Evolutionary conservation across 2,888 invertebrate species (phyloP).

Genomic region (Volucella inanis): DNA sequence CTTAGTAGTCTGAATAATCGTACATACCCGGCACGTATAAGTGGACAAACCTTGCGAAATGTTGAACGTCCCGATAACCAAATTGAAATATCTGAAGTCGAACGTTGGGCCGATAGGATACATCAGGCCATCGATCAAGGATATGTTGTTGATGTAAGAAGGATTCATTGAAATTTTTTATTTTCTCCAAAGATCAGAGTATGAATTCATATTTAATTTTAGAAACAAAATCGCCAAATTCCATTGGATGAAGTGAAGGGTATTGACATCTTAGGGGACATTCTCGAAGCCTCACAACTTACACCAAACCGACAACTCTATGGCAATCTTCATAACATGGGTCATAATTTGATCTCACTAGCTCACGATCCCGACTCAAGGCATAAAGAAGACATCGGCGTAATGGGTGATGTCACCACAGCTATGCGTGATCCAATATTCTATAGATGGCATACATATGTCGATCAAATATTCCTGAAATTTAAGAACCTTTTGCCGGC

Average conservation of each 20-base stretch:
- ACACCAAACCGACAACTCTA: slow-evolving; percentile 88
- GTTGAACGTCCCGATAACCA: slow-evolving; percentile 87
- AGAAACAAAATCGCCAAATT: slow-evolving; percentile 78
- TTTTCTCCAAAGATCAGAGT: neutral
- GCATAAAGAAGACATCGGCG: slow-evolving; percentile 88
- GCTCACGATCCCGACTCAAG: slow-evolving; percentile 91
- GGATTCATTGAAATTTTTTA: neutral
- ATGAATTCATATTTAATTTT: neutral
- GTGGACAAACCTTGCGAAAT: slow-evolving; percentile 86
- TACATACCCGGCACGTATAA: slow-evolving; percentile 88
- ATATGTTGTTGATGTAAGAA: slow-evolving; percentile 85
- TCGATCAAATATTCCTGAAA: slow-evolving; percentile 89
- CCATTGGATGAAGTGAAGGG: slow-evolving; percentile 84
- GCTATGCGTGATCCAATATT: slow-evolving; percentile 94
- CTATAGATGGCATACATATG: slow-evolving; percentile 92
- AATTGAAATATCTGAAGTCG: slow-evolving; percentile 85
- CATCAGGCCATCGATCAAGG: slow-evolving; percentile 90
- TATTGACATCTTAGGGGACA: slow-evolving; percentile 91
- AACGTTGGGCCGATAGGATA: slow-evolving; percentile 89
- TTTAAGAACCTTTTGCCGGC: slow-evolving; percentile 86
- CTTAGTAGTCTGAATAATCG: slow-evolving; percentile 87
- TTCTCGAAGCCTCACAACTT: slow-evolving; percentile 88
- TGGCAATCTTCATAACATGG: slow-evolving; percentile 92
- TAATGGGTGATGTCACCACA: slow-evolving; percentile 92
- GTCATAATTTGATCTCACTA: slow-evolving; percentile 90